phyloP scores from a whole-genome alignment of 2,888 invertebrate genomes.

The Cheilosia scutellata region DNA sequence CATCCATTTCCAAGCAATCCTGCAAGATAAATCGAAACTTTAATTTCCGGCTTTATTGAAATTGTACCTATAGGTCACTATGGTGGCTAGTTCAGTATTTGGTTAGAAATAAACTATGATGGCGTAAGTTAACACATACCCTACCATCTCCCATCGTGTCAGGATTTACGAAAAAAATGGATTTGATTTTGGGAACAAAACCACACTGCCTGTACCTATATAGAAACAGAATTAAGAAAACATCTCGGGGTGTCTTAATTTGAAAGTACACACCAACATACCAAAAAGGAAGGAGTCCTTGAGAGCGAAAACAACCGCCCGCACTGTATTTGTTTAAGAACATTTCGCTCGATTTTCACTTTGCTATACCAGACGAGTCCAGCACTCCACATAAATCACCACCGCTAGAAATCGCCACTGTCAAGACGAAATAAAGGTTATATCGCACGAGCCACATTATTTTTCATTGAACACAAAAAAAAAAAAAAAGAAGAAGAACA shows the following conservation, averaged over 20 bases:
- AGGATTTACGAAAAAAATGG: background rate
- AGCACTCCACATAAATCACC: slow-evolving; percentile 59
- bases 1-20: slow-evolving; percentile 5
- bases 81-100: background rate
- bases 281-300: slow-evolving; percentile 30
- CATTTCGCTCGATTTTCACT: slow-evolving; percentile 44
- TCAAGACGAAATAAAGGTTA: slow-evolving; percentile 58
- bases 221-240: slow-evolving; percentile 17
- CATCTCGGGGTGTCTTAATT: slow-evolving; percentile 26
- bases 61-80: slow-evolving; percentile 40
- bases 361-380: slow-evolving; percentile 17
- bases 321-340: slow-evolving; percentile 9
- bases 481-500: slow-evolving; percentile 12
- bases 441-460: slow-evolving; percentile 62
- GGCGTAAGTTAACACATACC: too few species aligned
- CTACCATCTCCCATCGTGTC: too few species aligned
- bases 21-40: slow-evolving; percentile 61
- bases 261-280: background rate
- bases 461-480: slow-evolving; percentile 40
- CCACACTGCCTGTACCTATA: too few species aligned
- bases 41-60: slow-evolving; percentile 69
- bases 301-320: background rate
- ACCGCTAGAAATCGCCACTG: slow-evolving; percentile 32
- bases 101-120: too few species aligned
- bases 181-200: background rate